These are phyloP conservation scores for Oasisia sp. DNA, from an alignment of 2,888 invertebrate genomes.

Conservation along the genomic window DNA sequence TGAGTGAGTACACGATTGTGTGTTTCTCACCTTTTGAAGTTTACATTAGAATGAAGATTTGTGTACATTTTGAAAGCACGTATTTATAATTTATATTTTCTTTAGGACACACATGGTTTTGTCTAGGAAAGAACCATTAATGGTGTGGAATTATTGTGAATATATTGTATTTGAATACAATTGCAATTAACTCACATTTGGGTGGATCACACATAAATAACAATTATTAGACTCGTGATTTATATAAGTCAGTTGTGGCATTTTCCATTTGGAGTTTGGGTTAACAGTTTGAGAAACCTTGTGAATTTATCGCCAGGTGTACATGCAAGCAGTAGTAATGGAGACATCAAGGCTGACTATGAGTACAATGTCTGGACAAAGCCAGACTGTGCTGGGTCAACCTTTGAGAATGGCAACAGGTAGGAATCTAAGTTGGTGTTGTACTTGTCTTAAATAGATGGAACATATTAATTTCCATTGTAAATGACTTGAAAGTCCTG, in stretches of 20 bases:
- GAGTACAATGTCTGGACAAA: slow-evolving; percentile 92
- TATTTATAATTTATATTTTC: too few relatives aligned
- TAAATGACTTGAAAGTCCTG: not conserved
- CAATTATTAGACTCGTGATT: too few relatives aligned
- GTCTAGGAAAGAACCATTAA: not conserved
- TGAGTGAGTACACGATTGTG: not conserved
- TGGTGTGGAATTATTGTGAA: too few relatives aligned
- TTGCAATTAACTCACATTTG: too few relatives aligned
- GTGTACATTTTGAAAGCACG: not conserved
- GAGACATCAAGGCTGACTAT: slow-evolving; percentile 70
- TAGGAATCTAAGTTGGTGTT: slow-evolving; percentile 36
- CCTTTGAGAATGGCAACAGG: slow-evolving; percentile 85
- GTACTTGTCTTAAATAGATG: not conserved
- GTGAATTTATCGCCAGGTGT: not conserved
- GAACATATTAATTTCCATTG: not conserved
- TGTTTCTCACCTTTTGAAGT: slow-evolving; percentile 8
- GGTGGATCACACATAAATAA: too few relatives aligned
- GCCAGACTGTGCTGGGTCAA: slow-evolving; percentile 87
- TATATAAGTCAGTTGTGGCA: too few relatives aligned
- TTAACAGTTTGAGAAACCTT: not conserved
- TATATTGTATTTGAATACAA: too few relatives aligned
- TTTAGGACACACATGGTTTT: too few relatives aligned
- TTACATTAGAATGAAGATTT: not conserved
- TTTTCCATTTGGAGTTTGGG: too few relatives aligned
- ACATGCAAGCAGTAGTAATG: not conserved